phyloP scores from a whole-genome alignment of 2,888 invertebrate genomes.

The Cremastinae sp. region DNA sequence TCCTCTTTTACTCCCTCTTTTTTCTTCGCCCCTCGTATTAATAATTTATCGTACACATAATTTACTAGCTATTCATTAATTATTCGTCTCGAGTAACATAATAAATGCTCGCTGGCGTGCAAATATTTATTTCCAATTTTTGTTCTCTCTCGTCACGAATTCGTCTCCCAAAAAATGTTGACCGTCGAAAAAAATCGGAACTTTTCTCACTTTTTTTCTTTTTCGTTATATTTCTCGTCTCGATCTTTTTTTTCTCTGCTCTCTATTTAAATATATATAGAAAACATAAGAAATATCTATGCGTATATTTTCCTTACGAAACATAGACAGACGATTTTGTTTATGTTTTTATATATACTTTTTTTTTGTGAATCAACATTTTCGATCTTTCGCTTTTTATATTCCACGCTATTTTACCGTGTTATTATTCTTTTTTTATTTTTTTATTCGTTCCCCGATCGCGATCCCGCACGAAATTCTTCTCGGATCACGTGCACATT shows the following conservation, averaged over 20 bases:
- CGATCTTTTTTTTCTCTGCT: neutral
- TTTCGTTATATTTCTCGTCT: neutral
- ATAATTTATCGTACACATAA: constrained; percentile 37
- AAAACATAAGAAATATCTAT: constrained; percentile 6
- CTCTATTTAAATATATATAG: constrained; percentile 4
- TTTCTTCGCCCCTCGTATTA: constrained; percentile 20
- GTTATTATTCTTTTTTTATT: neutral
- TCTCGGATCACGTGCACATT: constrained; percentile 32
- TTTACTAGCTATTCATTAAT: constrained; percentile 52
- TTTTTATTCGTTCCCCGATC: constrained; percentile 4
- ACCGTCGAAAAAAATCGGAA: neutral
- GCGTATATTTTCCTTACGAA: too few species aligned
- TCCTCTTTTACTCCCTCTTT: constrained; percentile 16
- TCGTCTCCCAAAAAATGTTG: neutral
- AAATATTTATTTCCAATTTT: constrained; percentile 47
- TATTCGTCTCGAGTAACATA: constrained; percentile 59
- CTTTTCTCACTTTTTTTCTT: constrained; percentile 11
- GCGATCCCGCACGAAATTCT: constrained; percentile 21
- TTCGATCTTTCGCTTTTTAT: neutral
- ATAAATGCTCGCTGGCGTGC: constrained; percentile 64
- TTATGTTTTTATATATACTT: neutral
- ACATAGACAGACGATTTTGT: too few species aligned
- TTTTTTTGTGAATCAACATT: too few species aligned
- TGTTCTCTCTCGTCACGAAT: constrained; percentile 16
- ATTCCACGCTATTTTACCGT: neutral